These are phyloP conservation scores for Polyodon spathula DNA, from an alignment of 2,113 vertebrate genomes.

Conservation along the genomic window DNA sequence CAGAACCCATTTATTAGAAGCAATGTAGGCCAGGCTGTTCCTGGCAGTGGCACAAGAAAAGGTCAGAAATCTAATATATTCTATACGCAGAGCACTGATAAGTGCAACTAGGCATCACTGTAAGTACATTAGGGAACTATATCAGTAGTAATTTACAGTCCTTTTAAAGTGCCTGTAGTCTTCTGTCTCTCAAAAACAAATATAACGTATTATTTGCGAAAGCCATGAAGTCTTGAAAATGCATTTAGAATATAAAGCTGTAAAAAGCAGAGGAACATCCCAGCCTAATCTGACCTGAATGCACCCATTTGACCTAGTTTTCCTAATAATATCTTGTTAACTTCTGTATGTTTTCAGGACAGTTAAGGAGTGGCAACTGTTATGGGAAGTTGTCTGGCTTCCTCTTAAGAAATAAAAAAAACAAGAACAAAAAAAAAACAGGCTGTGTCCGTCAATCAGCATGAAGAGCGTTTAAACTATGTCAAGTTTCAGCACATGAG, in stretches of 20 bases:
- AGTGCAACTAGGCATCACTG: slow-evolving; percentile 40
- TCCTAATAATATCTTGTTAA: background rate
- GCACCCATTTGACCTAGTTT: background rate
- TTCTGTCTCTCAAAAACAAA: too few relatives aligned
- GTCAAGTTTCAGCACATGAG: background rate
- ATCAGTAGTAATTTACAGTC: slow-evolving; percentile 5
- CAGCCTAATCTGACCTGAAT: background rate
- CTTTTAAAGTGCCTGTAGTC: background rate
- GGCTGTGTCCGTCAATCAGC: slow-evolving; percentile 51
- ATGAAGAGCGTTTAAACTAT: slow-evolving; percentile 42
- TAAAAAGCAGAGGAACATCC: background rate
- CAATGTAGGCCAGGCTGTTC: slow-evolving; percentile 39
- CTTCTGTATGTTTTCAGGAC: background rate
- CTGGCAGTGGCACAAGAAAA: slow-evolving; percentile 33
- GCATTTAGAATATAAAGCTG: background rate
- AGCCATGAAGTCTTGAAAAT: background rate
- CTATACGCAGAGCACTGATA: slow-evolving; percentile 28
- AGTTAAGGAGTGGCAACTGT: slow-evolving; percentile 32
- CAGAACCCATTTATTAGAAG: slow-evolving; percentile 52
- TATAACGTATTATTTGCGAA: too few relatives aligned
- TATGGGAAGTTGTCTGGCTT: slow-evolving; percentile 51
- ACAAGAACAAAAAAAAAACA: slow-evolving; percentile 49
- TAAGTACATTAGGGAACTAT: slow-evolving; percentile 18
- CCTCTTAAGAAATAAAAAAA: slow-evolving; percentile 55
- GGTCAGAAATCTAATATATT: slow-evolving; percentile 49